phyloP scores from a whole-genome alignment of 2,113 vertebrate genomes.

The Pelobates fuscus region DNA sequence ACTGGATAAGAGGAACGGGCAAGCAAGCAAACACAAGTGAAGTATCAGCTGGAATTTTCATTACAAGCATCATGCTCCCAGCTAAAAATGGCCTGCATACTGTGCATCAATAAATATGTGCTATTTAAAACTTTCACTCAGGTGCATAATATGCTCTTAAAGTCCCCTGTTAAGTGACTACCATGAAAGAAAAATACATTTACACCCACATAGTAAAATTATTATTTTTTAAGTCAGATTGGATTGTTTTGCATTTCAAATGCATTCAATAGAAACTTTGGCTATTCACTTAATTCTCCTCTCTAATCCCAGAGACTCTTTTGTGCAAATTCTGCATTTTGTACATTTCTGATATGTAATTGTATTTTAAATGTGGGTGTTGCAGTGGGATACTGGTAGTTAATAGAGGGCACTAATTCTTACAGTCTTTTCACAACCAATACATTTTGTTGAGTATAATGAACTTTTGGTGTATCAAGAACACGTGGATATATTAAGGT shows the following conservation, averaged over 20 bases:
- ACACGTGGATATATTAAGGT: too few species aligned
- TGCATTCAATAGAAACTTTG: neutral
- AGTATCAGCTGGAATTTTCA: conserved; percentile 49
- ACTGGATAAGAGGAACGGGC: neutral
- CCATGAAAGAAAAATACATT: conserved; percentile 14
- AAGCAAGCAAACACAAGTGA: conserved; percentile 13
- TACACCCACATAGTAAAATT: conserved; percentile 22
- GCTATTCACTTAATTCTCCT: conserved; percentile 22
- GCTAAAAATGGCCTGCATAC: conserved; percentile 36
- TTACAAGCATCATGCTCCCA: conserved; percentile 35
- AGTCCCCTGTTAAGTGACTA: conserved; percentile 10
- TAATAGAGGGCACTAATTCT: conserved; percentile 14
- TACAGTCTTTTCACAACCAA: neutral
- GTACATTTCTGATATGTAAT: conserved; percentile 29
- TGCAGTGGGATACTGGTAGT: conserved; percentile 13
- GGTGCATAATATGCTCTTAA: conserved; percentile 28
- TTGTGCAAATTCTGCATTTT: conserved; percentile 23
- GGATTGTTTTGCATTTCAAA: conserved; percentile 31
- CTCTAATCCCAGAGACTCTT: neutral
- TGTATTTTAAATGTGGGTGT: conserved; percentile 24
- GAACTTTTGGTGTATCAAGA: neutral
- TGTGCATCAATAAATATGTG: conserved; percentile 44
- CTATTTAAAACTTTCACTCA: conserved; percentile 39
- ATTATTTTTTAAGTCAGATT: conserved; percentile 25
- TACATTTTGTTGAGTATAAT: conserved; percentile 13